Percentiles rank a stretch among this genome's conserved stretches.
Evolutionary conservation across 2,113 vertebrate genomes (phyloP).

Genomic region (Lipophrys pholis): DNA sequence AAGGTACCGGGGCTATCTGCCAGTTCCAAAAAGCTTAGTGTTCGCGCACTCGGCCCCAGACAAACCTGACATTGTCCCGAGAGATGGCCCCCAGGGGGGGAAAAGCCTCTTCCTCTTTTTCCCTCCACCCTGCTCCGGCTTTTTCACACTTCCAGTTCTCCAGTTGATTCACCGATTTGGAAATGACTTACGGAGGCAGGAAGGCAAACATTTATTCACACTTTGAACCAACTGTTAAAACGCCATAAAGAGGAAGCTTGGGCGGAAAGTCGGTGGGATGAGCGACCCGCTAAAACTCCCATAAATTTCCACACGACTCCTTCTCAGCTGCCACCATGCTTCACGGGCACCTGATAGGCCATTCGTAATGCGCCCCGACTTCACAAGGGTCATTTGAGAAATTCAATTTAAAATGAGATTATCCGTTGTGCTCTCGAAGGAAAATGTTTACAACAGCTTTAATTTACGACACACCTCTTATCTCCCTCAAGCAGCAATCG

Average conservation of each 20-base stretch:
- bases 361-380: not conserved
- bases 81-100: slow-evolving; percentile 58
- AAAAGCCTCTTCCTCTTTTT: slow-evolving; percentile 66
- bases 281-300: slow-evolving; percentile 7
- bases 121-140: slow-evolving; percentile 33
- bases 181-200: slow-evolving; percentile 55
- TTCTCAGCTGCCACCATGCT: slow-evolving; percentile 7
- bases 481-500: slow-evolving; percentile 58
- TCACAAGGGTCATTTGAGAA: not conserved
- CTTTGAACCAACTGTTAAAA: slow-evolving; percentile 54
- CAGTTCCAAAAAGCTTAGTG: slow-evolving; percentile 81
- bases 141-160: slow-evolving; percentile 58
- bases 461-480: slow-evolving; percentile 60
- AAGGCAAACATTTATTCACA: slow-evolving; percentile 74
- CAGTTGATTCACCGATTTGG: slow-evolving; percentile 60
- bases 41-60: slow-evolving; percentile 73
- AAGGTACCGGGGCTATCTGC: slow-evolving; percentile 75
- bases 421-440: not conserved
- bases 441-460: slow-evolving; percentile 39
- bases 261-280: slow-evolving; percentile 1
- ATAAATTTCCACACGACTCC: slow-evolving; percentile 1
- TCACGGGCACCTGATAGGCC: not conserved
- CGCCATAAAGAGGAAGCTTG: slow-evolving; percentile 15
- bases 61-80: slow-evolving; percentile 82
- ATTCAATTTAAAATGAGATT: slow-evolving; percentile 22